Percentiles rank a stretch among this genome's conserved stretches.
Conservation (phyloP, 2,888 invertebrate genomes). For the Chloromyia formosa region DNA sequence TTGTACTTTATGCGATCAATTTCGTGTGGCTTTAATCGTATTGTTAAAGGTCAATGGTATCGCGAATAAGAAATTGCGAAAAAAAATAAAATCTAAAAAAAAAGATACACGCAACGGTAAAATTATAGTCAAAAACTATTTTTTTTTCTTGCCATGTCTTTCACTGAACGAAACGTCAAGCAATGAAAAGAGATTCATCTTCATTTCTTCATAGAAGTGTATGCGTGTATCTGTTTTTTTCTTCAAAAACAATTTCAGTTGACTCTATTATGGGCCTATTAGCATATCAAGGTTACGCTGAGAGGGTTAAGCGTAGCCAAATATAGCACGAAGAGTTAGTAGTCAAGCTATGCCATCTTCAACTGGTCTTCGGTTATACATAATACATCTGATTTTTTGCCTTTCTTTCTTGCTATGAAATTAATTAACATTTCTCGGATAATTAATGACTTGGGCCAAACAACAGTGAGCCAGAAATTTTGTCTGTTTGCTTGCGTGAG, state of each 20-base stretch:
- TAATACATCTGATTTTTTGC: neutral
- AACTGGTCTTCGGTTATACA: too few species aligned
- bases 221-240: too few species aligned
- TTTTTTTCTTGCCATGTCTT: neutral
- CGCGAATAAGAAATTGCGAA: constrained; percentile 7
- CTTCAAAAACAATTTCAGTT: neutral
- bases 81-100: constrained; percentile 3
- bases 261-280: constrained; percentile 13
- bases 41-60: constrained; percentile 25
- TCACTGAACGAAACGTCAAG: too few species aligned
- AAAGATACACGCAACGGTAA: neutral
- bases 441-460: constrained; percentile 9
- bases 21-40: constrained; percentile 4
- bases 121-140: too few species aligned
- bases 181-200: too few species aligned
- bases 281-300: constrained; percentile 14
- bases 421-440: constrained; percentile 34
- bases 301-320: constrained; percentile 1
- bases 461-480: neutral
- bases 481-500: neutral
- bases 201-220: too few species aligned
- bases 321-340: neutral
- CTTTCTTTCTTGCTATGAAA: neutral
- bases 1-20: constrained; percentile 26
- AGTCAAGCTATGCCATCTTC: neutral